Base-by-base conservation (phyloP, 2,113 vertebrate species). In the Cephalopholis sonnerati region DNA sequence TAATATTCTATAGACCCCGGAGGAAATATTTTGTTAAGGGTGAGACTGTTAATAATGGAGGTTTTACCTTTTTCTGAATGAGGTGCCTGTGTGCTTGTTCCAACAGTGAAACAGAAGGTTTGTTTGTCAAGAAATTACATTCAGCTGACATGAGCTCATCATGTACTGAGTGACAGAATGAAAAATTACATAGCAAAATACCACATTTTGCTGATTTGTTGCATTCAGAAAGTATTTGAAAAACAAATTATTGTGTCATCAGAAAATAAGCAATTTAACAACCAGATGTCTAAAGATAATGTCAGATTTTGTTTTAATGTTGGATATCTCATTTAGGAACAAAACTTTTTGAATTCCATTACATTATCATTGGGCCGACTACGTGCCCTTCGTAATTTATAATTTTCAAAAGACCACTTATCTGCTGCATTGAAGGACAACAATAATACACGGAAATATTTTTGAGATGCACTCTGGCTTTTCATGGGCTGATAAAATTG, bases 401-500 rank as follows among this genome's bases (percentile, higher is more conserved):
- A 1, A n/a, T 51, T 72, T 58, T 58, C 24, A 63, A 63, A 27
- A 73, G 22, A 13, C 10, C 1, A 2, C 48, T 46, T 59, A 24
- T 70, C 22, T 62, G 16, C 50, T 46, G n/a, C 11, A 10, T 18
- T 59, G 36, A 71, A 77, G 59, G 67, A 67, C 27, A 16, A 13
- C n/a, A 44, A 29, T 25, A 51, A 24, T 24, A 13, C 32, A 48
- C 46, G 25, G 61, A 72, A n/a, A 55, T 62, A 27, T 15, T 55
- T 74, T 54, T 41, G 16, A 77, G 55, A 59, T 64, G 67, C 51
- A 54, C 44, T 75, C 22, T 20, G n/a, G 16, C 68, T 84, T 51
- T 54, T 83, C 70, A 41, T 44, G 4, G 64, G 13, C 54, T 77
- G 69, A 87, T 79, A 73, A 91, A 80, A 64, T 32, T 61, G 50